A percentile compares a stretch with the other conserved stretches of the same genome.
Conservation (phyloP, 1,140 invertebrate genomes). For the Vollenhovia emeryi region DNA sequence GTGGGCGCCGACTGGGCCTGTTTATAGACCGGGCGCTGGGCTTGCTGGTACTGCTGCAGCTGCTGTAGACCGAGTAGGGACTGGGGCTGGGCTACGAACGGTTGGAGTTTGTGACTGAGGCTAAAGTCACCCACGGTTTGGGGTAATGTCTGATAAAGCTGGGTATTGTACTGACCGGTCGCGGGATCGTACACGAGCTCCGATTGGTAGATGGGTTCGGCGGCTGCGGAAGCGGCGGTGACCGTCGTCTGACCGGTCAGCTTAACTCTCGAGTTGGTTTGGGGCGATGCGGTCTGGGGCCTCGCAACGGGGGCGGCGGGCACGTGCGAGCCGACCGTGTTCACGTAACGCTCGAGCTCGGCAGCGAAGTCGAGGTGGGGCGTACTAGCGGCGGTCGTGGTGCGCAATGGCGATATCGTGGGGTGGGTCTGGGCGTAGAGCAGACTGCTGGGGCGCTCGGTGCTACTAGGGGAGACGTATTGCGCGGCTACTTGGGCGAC, state of each 20-base stretch:
- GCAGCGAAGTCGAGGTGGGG: conserved; percentile 89
- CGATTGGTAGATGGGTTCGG: conserved; percentile 90
- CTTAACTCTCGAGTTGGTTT: conserved; percentile 69
- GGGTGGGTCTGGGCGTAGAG: conserved; percentile 74
- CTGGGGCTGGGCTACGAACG: conserved; percentile 88
- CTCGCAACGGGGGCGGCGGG: conserved; percentile 79
- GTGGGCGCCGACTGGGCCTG: conserved; percentile 77
- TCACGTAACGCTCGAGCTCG: conserved; percentile 91
- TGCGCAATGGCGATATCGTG: conserved; percentile 82
- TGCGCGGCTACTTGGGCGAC: conserved; percentile 88
- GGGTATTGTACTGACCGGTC: conserved; percentile 92
- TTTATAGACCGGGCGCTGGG: conserved; percentile 76
- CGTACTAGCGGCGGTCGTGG: conserved; percentile 78
- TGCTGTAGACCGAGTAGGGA: conserved; percentile 77
- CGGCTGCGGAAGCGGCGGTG: conserved; percentile 76
- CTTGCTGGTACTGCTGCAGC: conserved; percentile 67
- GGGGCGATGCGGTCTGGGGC: conserved; percentile 65
- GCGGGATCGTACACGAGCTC: conserved; percentile 91
- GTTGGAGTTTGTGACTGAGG: conserved; percentile 90
- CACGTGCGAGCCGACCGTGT: conserved; percentile 87
- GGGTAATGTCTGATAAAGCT: conserved; percentile 91
- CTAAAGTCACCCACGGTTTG: conserved; percentile 90
- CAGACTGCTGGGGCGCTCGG: conserved; percentile 82
- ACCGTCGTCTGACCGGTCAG: conserved; percentile 78
- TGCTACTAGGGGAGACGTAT: conserved; percentile 86